phyloP scores from a whole-genome alignment of 2,888 invertebrate species.

The Caradrina clavipalpis region DNA sequence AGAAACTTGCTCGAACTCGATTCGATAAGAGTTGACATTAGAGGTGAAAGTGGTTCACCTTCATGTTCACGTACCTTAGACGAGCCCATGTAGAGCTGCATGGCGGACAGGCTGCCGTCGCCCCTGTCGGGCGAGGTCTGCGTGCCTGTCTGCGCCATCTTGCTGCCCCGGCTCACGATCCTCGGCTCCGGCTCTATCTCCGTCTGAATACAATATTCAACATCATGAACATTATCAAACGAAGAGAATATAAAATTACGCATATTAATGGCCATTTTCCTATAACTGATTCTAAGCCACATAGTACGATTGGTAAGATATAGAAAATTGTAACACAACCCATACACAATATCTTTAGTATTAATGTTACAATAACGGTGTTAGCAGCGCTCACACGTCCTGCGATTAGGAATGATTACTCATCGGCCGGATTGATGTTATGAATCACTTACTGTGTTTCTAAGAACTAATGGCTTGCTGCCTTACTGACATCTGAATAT shows the following conservation, averaged over 20 bases:
- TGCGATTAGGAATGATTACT: constrained; percentile 1
- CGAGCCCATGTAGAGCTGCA: constrained; percentile 60
- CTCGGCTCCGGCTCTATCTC: constrained; percentile 75
- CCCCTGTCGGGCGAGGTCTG: constrained; percentile 93
- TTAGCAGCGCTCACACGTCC: too few relatives aligned
- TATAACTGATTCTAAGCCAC: too few relatives aligned
- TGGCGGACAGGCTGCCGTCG: constrained; percentile 52
- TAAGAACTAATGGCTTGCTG: constrained; percentile 7
- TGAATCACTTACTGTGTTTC: constrained; percentile 15
- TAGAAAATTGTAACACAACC: too few relatives aligned
- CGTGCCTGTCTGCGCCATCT: constrained; percentile 92
- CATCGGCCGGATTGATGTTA: not conserved
- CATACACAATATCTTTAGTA: too few relatives aligned
- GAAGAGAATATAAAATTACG: too few relatives aligned
- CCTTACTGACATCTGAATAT: not conserved
- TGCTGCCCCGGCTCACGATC: constrained; percentile 55
- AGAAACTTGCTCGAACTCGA: too few relatives aligned
- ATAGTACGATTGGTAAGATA: too few relatives aligned
- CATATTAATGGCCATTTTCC: too few relatives aligned
- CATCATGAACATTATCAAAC: too few relatives aligned
- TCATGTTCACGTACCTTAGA: constrained; percentile 54
- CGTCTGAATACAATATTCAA: constrained; percentile 64
- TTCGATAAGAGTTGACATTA: too few relatives aligned
- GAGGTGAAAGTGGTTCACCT: too few relatives aligned
- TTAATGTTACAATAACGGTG: too few relatives aligned